Conservation (phyloP, 2,113 vertebrate genomes). For the Phaethornis superciliosus region DNA sequence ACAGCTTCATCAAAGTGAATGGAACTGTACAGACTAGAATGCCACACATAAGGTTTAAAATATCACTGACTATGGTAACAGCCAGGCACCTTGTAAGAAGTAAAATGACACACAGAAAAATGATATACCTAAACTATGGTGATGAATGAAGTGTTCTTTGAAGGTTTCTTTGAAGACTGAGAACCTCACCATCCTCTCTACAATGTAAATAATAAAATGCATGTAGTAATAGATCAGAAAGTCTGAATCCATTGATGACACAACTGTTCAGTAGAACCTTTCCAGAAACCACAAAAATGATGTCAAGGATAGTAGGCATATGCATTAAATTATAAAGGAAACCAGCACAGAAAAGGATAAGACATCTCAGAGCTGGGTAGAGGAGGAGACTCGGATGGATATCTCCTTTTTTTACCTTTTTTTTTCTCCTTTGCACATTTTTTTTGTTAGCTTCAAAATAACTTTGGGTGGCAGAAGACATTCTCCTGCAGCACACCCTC, state of each 20-base stretch:
- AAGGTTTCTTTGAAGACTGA: background rate
- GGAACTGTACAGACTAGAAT: background rate
- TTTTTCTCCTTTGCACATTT: background rate
- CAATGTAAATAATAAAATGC: background rate
- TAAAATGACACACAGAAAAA: background rate
- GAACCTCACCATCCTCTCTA: background rate
- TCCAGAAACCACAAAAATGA: background rate
- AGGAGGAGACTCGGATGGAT: background rate
- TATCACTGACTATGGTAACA: background rate
- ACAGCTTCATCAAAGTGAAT: background rate
- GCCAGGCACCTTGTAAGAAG: background rate
- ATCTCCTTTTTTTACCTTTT: too few species aligned
- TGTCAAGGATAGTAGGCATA: background rate
- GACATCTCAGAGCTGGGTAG: background rate
- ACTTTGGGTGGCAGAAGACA: background rate
- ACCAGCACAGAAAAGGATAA: background rate
- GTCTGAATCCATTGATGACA: background rate
- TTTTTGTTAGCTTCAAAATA: background rate
- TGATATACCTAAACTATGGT: background rate
- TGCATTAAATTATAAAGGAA: background rate
- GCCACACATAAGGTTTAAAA: background rate
- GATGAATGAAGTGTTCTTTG: background rate
- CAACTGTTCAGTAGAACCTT: background rate
- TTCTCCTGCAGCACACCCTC: background rate
- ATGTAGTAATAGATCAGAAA: background rate